Base-by-base conservation (phyloP, 2,888 invertebrate genomes). In the Euplagia quadripunctaria region DNA sequence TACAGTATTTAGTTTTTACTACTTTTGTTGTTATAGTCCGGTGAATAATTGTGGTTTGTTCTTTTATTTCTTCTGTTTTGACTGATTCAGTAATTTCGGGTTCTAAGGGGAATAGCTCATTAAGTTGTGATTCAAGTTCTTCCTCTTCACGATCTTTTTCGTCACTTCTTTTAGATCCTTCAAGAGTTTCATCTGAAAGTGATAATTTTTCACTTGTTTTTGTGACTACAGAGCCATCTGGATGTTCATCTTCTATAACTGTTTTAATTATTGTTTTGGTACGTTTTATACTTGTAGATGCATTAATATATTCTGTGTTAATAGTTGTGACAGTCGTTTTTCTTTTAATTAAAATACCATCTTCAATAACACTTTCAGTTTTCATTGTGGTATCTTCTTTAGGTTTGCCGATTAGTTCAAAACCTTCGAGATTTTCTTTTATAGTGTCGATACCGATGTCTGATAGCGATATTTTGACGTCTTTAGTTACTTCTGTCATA, bases 181-280 rank as follows among this genome's bases (percentile, higher is more conserved):
- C 79, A 16, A 91, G 68, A 72, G 70, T 79, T 81, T 93, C 90
- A 83, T 96, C 95, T 17, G 88, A 43, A 1, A 93, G 81, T 20
- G 93, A 92, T 61, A 93, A 87, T 80, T 93, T 95, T 89, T 94
- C 94, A 83, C 89, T 94, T 7, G 92, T 94, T 83, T 93, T 94
- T 51, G 91, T 93, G 17, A 92, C 88, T 3, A 94, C 79, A 31
- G 94, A 91, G 4, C 95, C 94, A 88, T 95, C 94, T 12, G 94
- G 93, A 76, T 94, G 87, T 86, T 92, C 92, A 83, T 96, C 95
- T 89, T 94, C 94, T 70, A 88, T 86, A 1, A 91, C 79, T 6
- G 92, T 94, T 82, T 86, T 92, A 0, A 90, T 85, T 4, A 86
- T 93, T 9, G 89, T 93, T 87, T 94, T 93, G 17, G 87, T 91